A percentile compares a stretch with the other conserved stretches of the same genome.
These are phyloP conservation scores for Heloderma charlesbogerti DNA, from an alignment of 2,113 vertebrate species.

Conservation along the genomic window DNA sequence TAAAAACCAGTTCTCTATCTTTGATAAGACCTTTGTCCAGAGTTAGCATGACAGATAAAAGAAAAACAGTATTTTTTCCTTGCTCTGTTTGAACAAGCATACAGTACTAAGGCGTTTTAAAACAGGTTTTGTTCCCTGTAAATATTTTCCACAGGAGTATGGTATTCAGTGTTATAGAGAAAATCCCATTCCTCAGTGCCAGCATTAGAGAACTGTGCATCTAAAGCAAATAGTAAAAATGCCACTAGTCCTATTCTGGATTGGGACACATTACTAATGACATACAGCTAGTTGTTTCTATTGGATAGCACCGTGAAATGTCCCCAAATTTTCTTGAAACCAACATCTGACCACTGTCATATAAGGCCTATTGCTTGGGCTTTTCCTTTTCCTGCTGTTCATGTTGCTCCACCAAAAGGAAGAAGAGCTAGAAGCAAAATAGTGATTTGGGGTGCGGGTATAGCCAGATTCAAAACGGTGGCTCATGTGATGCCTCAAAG, in stretches of 20 bases:
- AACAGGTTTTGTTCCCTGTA: slow-evolving; percentile 11
- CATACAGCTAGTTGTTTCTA: neutral
- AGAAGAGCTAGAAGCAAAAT: neutral
- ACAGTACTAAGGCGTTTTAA: neutral
- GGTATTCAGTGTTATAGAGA: neutral
- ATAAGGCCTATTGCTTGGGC: neutral
- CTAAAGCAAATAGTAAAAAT: neutral
- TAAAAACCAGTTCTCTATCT: slow-evolving; percentile 54
- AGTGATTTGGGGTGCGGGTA: neutral
- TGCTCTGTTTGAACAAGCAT: slow-evolving; percentile 39
- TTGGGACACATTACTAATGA: neutral
- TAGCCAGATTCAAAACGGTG: neutral
- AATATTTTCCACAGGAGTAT: slow-evolving; percentile 18
- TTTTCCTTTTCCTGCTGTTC: neutral
- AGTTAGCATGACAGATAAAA: slow-evolving; percentile 53
- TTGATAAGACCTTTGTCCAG: slow-evolving; percentile 50
- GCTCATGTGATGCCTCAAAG: neutral
- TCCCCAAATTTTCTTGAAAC: neutral
- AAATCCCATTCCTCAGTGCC: neutral
- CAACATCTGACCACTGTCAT: neutral
- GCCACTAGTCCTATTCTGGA: too few species aligned
- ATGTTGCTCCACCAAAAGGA: neutral
- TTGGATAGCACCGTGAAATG: neutral
- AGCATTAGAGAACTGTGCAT: neutral
- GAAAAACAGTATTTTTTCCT: slow-evolving; percentile 32